Evolutionary conservation across 2,113 vertebrate genomes (phyloP).

Genomic region (Polyodon spathula): DNA sequence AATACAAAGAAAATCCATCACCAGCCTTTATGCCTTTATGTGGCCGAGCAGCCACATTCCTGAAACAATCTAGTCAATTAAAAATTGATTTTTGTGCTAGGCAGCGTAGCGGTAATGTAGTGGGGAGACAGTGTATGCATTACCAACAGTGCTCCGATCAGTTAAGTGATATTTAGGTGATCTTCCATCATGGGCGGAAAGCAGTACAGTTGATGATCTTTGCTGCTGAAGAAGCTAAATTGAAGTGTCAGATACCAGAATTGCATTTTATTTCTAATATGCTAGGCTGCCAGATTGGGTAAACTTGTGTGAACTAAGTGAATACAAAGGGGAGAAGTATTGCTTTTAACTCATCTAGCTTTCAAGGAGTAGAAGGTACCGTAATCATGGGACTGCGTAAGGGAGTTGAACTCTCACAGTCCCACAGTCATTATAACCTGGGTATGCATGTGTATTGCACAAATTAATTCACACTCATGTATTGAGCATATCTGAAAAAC

Average conservation of each 20-base stretch:
- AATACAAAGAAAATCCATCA: constrained; percentile 35
- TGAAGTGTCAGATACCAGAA: constrained; percentile 61
- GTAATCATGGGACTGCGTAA: constrained; percentile 6
- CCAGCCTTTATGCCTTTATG: constrained; percentile 12
- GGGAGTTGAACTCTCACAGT: not conserved
- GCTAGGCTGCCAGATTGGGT: constrained; percentile 55
- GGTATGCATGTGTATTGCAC: no score
- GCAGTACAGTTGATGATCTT: constrained; percentile 54
- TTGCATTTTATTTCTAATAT: constrained; percentile 69
- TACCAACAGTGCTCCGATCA: constrained; percentile 45
- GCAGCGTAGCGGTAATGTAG: constrained; percentile 47
- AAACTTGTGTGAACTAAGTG: constrained; percentile 37
- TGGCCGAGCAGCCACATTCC: constrained; percentile 33
- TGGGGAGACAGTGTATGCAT: constrained; percentile 41
- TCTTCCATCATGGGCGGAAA: constrained; percentile 56
- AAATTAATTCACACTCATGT: no score
- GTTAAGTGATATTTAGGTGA: constrained; percentile 64
- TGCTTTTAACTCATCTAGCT: constrained; percentile 11
- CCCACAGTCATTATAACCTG: no score
- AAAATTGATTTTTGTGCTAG: constrained; percentile 59
- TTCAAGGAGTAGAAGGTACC: constrained; percentile 12
- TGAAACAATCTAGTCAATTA: constrained; percentile 64
- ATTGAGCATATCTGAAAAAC: no score
- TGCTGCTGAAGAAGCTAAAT: constrained; percentile 58
- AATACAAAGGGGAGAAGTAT: constrained; percentile 48